Conservation (phyloP, 1,140 invertebrate species). For the Bombus polaris region DNA sequence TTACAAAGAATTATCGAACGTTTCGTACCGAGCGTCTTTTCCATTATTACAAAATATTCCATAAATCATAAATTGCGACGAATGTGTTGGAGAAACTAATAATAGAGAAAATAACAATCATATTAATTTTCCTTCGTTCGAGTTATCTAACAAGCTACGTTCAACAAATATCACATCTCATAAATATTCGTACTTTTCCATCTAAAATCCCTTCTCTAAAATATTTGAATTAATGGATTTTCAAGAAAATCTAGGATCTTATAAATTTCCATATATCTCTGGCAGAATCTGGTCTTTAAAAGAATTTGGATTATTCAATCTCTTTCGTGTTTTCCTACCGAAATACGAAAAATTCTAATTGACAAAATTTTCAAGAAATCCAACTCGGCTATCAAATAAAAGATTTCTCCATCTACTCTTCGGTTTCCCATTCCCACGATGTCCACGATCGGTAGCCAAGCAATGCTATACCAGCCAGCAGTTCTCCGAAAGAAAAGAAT, state of each 20-base stretch:
- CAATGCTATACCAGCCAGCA: not conserved
- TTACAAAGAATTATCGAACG: not conserved
- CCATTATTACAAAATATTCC: not conserved
- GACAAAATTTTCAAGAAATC: not conserved
- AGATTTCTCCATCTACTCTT: not conserved
- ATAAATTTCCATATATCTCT: not conserved
- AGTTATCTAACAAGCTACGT: too few species aligned
- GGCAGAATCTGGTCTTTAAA: too few species aligned
- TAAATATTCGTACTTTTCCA: too few species aligned
- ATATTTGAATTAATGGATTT: not conserved
- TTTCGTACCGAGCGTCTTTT: not conserved
- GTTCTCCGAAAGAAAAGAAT: too few species aligned
- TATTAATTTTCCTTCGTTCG: too few species aligned
- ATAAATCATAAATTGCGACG: too few species aligned
- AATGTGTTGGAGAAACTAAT: too few species aligned
- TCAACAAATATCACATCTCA: too few species aligned
- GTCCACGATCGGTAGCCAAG: not conserved
- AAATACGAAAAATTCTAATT: not conserved
- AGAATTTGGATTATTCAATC: too few species aligned
- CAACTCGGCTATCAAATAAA: not conserved
- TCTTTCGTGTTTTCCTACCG: fast-evolving
- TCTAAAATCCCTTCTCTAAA: not conserved
- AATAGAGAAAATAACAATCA: too few species aligned
- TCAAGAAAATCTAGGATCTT: not conserved
- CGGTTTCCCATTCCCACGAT: not conserved